phyloP scores from a whole-genome alignment of 2,888 invertebrate genomes.

The Apotomis turbidana region DNA sequence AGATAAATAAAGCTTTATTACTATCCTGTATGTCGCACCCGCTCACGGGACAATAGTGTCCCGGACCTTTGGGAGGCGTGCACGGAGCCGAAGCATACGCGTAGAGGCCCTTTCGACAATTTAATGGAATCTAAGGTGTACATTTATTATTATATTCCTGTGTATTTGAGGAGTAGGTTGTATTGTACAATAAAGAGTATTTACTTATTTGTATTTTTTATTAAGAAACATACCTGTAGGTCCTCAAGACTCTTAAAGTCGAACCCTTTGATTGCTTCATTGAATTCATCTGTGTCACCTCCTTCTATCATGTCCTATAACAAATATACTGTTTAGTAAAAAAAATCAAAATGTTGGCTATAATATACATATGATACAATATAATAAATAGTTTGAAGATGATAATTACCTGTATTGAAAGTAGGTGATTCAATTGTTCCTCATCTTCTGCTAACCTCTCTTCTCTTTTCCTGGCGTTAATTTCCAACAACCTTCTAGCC shows the following conservation, averaged over 20 bases:
- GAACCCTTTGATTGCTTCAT: conserved; percentile 89
- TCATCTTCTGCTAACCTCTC: conserved; percentile 95
- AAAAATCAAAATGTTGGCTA: background rate
- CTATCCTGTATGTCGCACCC: no score
- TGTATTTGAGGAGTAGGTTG: background rate
- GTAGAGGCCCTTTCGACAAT: no score
- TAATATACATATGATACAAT: no score
- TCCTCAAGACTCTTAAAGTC: conserved; percentile 91
- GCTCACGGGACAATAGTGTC: no score
- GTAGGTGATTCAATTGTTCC: conserved; percentile 90
- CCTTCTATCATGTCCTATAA: conserved; percentile 86
- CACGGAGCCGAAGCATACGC: no score
- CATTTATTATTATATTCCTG: background rate
- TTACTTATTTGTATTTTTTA: no score
- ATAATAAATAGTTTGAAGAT: no score
- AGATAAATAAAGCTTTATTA: no score
- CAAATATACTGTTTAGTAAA: conserved; percentile 7
- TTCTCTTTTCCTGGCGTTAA: conserved; percentile 94
- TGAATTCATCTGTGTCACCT: conserved; percentile 88
- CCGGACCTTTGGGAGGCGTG: no score
- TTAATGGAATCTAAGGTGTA: no score
- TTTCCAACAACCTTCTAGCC: conserved; percentile 92
- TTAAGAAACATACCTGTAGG: conserved; percentile 85
- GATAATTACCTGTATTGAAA: conserved; percentile 86
- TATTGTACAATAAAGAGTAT: no score